Percentiles rank a stretch among this genome's conserved stretches.
phyloP scores from a whole-genome alignment of 1,140 invertebrate species.

The Bombus haemorrhoidalis region DNA sequence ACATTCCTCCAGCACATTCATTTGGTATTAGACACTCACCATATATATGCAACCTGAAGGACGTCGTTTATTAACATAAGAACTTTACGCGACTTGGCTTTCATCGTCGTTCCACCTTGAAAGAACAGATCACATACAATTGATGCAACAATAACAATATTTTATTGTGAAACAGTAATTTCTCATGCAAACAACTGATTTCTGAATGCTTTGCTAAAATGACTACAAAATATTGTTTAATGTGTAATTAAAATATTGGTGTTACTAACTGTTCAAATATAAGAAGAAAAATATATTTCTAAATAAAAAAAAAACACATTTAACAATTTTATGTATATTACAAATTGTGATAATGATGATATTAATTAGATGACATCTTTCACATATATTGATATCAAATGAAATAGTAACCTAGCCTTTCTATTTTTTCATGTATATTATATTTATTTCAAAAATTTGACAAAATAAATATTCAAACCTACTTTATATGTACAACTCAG shows the following conservation, averaged over 20 bases:
- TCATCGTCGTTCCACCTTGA: background rate
- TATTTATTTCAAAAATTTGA: background rate
- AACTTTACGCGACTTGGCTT: background rate
- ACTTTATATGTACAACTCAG: slow-evolving; percentile 17
- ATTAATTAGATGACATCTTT: background rate
- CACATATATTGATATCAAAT: background rate
- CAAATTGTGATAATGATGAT: background rate
- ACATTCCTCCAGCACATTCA: slow-evolving; percentile 86
- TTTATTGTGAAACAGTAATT: background rate
- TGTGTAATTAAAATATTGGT: background rate
- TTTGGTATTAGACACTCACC: slow-evolving; percentile 95
- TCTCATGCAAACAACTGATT: background rate
- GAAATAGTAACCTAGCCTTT: background rate
- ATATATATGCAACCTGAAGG: slow-evolving; percentile 87
- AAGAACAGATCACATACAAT: background rate
- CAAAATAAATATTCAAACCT: background rate
- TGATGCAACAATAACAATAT: no score
- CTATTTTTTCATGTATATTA: background rate
- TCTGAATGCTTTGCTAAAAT: slow-evolving; percentile 31
- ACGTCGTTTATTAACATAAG: slow-evolving; percentile 70
- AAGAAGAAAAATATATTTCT: background rate
- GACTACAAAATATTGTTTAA: background rate
- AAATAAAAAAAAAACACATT: background rate
- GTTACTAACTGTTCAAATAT: slow-evolving; percentile 7
- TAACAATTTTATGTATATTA: background rate